Evolutionary conservation across 1,140 invertebrate species (phyloP), one percentile per base, ranked within the genome.

Genomic region (Hylaeus volcanicus): DNA sequence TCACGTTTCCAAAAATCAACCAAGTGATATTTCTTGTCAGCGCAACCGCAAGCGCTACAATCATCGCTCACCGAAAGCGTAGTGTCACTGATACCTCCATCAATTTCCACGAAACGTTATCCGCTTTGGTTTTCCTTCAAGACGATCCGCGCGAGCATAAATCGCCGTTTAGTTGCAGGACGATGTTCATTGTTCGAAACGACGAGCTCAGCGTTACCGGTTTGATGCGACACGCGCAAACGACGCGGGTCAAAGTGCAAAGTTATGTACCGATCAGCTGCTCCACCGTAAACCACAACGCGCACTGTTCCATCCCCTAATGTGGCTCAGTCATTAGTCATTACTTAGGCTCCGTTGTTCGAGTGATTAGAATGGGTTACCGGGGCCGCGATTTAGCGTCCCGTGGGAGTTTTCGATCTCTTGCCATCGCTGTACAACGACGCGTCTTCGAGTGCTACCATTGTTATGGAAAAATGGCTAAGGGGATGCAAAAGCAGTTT

Each of bases 211-310:
- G 12, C 6, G 55, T 61, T 26, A 3, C 11, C 63, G 53, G 68
- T 61, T 55, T 48, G 77, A 74, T 51, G 77, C 51, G 63, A 85
- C 56, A 73, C 80, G 58, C 53, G 48, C 74, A 15, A 79, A 74
- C 56, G 58, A n/a, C 12, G 8, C 55, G 69, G 15, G 71, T 86
- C 74, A 70, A 56, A 87, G 86, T 87, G 82, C 86, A 85, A 87
- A 87, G 79, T 87, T 87, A 87, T 87, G 86, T 87, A 84, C 72
- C 74, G 82, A 87, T 87, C 85, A 76, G 66, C 12, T 73, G 68
- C 6, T 39, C 68, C 48, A 43, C 68, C 69, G 81, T 86, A 82
- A 86, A 86, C 84, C 84, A 41, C 84, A 70, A 79, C 61, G 72
- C 12, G 58, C 41, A 55, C 60, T 41, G 76, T 74, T 73, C 26